These are phyloP conservation scores for Maconellicoccus hirsutus DNA, from an alignment of 1,140 invertebrate genomes.

Conservation along the genomic window DNA sequence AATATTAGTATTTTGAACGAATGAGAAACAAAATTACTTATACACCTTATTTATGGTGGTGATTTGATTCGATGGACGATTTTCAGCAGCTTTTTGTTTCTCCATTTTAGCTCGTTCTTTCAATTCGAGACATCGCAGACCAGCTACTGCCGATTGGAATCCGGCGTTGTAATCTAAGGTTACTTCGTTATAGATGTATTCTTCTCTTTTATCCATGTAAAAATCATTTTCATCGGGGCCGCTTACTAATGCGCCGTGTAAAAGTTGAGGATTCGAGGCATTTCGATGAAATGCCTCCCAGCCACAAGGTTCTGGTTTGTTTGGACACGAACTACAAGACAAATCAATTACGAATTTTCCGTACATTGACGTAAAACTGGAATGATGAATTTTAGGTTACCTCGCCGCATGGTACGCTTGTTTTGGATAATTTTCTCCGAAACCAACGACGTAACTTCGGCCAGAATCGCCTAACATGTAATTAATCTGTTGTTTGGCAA, in stretches of 20 bases:
- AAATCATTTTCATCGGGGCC: slow-evolving; percentile 43
- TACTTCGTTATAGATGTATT: slow-evolving; percentile 45
- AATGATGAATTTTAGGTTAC: slow-evolving; percentile 32
- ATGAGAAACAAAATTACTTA: neutral
- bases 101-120: neutral
- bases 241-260: slow-evolving; percentile 45
- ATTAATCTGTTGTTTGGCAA: slow-evolving; percentile 48
- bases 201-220: slow-evolving; percentile 41
- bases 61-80: neutral
- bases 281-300: slow-evolving; percentile 39
- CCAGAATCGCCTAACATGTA: slow-evolving; percentile 49
- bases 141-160: slow-evolving; percentile 42
- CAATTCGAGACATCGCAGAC: slow-evolving; percentile 34
- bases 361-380: neutral
- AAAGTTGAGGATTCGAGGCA: slow-evolving; percentile 41
- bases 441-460: slow-evolving; percentile 51
- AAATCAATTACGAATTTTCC: slow-evolving; percentile 20
- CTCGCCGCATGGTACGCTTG: slow-evolving; percentile 43
- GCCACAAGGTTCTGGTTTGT: slow-evolving; percentile 39
- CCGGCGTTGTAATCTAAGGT: slow-evolving; percentile 47
- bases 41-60: neutral
- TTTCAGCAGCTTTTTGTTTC: neutral
- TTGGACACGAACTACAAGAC: slow-evolving; percentile 39
- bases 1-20: too few species aligned
- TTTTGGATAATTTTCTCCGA: slow-evolving; percentile 44